Evolutionary conservation across 2,888 invertebrate genomes (phyloP), one percentile per base, ranked within the genome.

Genomic region (Altica lythri): DNA sequence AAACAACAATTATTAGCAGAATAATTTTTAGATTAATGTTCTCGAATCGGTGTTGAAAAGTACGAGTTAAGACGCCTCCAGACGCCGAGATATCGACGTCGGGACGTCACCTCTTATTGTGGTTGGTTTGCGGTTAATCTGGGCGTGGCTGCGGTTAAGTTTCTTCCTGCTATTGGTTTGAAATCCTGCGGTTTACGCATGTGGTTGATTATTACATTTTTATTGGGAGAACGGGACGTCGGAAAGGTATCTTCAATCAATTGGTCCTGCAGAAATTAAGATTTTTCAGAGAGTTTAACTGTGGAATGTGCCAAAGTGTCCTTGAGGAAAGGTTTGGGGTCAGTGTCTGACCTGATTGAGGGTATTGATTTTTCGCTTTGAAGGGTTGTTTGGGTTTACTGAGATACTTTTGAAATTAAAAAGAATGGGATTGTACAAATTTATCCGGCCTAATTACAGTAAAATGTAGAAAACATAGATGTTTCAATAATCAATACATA

Each of bases 131-230:
- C 59, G 68, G 68, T 68, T 65, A 63, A 59, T 63, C 64, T 54
- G 54, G 67, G 67, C 66, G 68, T 73, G 73, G 74, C 83, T 84
- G 84, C 78, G 84, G 84, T 84, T 81, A 79, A 61, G 72, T 57
- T 78, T 77, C 77, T 72, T 75, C 75, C 70, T 77, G 60, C 62
- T 71, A 84, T 84, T 84, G 83, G 84, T 74, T 77, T 69, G 52
- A 68, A 13, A 68, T 68, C 76, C 72, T 83, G 83, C 77, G 83
- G 83, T 83, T 83, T 70, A 76, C 77, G 77, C 75, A 76, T 77
- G 77, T 76, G 76, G 75, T 72, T 70, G 73, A 72, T 75, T 75
- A 76, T 75, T 70, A 72, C 71, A 73, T 75, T 76, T 76, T 76
- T 76, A 76, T 76, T 76, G 76, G 75, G 62, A 68, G 69, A 44